phyloP scores from a whole-genome alignment of 2,888 invertebrate species.

The Rotaria socialis region DNA sequence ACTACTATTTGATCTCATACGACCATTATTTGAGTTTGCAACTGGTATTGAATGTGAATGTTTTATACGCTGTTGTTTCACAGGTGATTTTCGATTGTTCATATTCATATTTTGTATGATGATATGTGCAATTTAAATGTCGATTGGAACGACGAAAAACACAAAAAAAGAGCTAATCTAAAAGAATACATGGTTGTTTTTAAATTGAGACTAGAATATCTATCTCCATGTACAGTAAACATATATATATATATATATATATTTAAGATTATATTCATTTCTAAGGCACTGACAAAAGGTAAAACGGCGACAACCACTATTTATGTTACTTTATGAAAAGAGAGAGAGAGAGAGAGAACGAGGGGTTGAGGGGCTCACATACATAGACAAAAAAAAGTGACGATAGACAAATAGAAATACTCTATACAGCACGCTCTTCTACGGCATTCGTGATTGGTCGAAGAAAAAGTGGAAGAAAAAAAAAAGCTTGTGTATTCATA shows the following conservation, averaged over 20 bases:
- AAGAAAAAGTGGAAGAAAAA: conserved; percentile 17
- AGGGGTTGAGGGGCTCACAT: background rate
- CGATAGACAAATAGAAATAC: conserved; percentile 11
- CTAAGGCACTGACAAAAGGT: background rate
- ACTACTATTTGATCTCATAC: conserved; percentile 20
- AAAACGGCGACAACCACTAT: background rate
- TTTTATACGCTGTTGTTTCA: conserved; percentile 4
- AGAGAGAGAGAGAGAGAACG: background rate
- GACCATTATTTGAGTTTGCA: background rate
- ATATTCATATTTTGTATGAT: background rate
- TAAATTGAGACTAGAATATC: background rate
- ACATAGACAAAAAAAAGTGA: conserved; percentile 21
- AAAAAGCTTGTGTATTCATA: background rate
- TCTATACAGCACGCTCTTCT: background rate
- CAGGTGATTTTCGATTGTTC: conserved; percentile 8
- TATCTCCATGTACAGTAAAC: too few species aligned
- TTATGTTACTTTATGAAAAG: background rate
- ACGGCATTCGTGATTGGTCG: background rate
- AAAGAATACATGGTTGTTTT: background rate
- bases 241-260: background rate
- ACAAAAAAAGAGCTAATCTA: conserved; percentile 32
- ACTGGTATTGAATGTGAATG: conserved; percentile 13
- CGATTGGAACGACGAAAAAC: conserved; percentile 13
- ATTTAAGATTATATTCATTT: background rate
- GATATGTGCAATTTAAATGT: background rate